Conservation (phyloP, 2,113 vertebrate genomes). For the Dipodomys spectabilis region DNA sequence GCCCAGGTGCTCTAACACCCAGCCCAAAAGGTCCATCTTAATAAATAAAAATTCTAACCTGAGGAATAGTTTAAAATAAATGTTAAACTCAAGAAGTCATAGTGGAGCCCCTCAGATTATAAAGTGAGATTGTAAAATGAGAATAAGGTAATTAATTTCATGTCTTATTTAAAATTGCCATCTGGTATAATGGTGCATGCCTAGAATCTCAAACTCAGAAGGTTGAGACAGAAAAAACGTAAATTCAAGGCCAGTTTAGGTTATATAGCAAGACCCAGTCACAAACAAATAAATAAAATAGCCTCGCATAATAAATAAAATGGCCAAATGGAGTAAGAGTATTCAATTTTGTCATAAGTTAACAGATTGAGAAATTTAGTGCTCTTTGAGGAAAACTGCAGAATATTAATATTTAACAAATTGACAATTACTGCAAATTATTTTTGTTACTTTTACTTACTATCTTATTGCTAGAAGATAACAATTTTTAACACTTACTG, state of each 20-base stretch:
- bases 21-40: not conserved
- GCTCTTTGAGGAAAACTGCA: not conserved
- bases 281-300: not conserved
- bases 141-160: not conserved
- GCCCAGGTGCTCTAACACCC: no score
- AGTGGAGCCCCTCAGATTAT: no score
- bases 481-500: not conserved
- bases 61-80: conserved; percentile 39
- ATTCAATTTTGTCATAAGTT: not conserved
- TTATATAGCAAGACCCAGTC: not conserved
- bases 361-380: not conserved
- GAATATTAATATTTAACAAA: not conserved
- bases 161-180: conserved; percentile 10
- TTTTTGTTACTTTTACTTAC: not conserved
- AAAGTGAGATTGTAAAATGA: not conserved
- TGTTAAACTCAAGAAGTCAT: no score
- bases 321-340: no score
- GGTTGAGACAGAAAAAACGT: not conserved
- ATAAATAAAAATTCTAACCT: conserved; percentile 38
- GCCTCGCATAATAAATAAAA: not conserved
- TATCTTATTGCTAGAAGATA: not conserved
- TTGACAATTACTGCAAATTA: not conserved
- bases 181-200: no score
- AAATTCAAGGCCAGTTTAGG: not conserved
- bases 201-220: not conserved